Evolutionary conservation across 2,888 invertebrate species (phyloP).

Genomic region (Meteorus colon): DNA sequence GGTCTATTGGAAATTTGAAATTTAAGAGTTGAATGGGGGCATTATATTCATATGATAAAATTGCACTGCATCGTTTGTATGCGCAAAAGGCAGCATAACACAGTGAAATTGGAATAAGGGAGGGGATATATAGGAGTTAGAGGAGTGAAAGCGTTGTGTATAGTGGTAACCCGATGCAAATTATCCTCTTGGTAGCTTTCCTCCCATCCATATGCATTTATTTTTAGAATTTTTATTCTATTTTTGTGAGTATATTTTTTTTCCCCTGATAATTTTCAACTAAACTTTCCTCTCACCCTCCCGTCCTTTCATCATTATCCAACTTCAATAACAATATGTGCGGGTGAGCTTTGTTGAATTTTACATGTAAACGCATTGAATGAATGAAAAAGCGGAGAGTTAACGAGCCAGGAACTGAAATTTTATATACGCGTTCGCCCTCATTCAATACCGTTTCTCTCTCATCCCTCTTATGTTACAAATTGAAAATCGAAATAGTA

Average conservation of each 20-base stretch:
- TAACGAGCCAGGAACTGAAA: background rate
- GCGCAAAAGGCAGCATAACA: conserved; percentile 34
- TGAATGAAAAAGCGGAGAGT: conserved; percentile 15
- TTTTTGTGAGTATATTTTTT: conserved; percentile 1
- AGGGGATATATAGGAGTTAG: background rate
- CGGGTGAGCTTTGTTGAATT: conserved; percentile 49
- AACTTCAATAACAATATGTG: conserved; percentile 15
- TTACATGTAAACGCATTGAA: conserved; percentile 46
- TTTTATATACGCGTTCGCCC: background rate
- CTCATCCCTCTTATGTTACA: background rate
- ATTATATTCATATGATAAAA: conserved; percentile 23
- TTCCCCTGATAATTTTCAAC: conserved; percentile 1
- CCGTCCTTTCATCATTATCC: background rate
- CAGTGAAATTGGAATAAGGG: conserved; percentile 13
- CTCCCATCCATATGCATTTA: conserved; percentile 16
- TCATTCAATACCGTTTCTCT: background rate
- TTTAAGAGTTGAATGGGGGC: background rate
- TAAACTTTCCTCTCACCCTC: background rate
- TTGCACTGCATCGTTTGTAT: conserved; percentile 40
- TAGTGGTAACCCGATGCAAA: conserved; percentile 48
- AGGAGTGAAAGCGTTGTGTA: conserved; percentile 14
- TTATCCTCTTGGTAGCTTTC: conserved; percentile 46
- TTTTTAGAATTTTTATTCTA: conserved; percentile 17
- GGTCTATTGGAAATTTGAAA: background rate
- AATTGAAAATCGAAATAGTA: background rate